Evolutionary conservation across 1,140 invertebrate species (phyloP).

Genomic region (Polypedilum vanderplanki): DNA sequence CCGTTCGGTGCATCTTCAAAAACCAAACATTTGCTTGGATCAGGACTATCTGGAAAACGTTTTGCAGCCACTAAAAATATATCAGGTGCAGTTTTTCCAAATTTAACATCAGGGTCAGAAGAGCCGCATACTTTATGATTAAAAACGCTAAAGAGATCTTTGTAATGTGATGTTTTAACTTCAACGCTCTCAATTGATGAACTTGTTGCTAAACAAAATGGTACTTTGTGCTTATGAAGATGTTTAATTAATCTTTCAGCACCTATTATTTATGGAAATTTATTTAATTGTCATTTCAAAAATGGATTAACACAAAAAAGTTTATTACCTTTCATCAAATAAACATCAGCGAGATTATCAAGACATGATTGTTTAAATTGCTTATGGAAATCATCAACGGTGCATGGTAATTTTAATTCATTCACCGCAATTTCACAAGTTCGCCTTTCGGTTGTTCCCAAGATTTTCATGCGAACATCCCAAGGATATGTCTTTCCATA

Average conservation of each 20-base stretch:
- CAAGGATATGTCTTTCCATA: slow-evolving; percentile 68
- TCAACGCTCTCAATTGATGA: slow-evolving; percentile 69
- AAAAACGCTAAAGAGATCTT: slow-evolving; percentile 56
- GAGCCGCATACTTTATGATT: slow-evolving; percentile 61
- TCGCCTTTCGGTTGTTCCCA: slow-evolving; percentile 66
- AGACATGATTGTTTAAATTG: slow-evolving; percentile 51
- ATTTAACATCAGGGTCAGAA: slow-evolving; percentile 65
- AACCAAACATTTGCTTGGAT: slow-evolving; percentile 53
- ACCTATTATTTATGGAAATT: slow-evolving; percentile 10
- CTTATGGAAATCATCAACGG: slow-evolving; percentile 59
- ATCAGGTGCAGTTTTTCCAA: slow-evolving; percentile 77
- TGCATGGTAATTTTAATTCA: slow-evolving; percentile 62
- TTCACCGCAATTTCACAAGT: slow-evolving; percentile 65
- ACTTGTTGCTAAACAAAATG: slow-evolving; percentile 69
- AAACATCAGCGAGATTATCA: slow-evolving; percentile 48
- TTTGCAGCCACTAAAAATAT: slow-evolving; percentile 74
- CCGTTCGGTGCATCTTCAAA: slow-evolving; percentile 87
- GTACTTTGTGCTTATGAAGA: slow-evolving; percentile 56
- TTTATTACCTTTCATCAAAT: slow-evolving; percentile 52
- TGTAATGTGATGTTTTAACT: slow-evolving; percentile 65
- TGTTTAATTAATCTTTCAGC: slow-evolving; percentile 58
- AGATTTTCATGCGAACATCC: slow-evolving; percentile 60
- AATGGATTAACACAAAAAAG: no score
- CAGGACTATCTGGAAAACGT: slow-evolving; percentile 52
- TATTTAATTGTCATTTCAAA: no score